Evolutionary conservation across 2,797 vertebrate genomes (phyloP).

Genomic region (Pyrocephalus nanus): DNA sequence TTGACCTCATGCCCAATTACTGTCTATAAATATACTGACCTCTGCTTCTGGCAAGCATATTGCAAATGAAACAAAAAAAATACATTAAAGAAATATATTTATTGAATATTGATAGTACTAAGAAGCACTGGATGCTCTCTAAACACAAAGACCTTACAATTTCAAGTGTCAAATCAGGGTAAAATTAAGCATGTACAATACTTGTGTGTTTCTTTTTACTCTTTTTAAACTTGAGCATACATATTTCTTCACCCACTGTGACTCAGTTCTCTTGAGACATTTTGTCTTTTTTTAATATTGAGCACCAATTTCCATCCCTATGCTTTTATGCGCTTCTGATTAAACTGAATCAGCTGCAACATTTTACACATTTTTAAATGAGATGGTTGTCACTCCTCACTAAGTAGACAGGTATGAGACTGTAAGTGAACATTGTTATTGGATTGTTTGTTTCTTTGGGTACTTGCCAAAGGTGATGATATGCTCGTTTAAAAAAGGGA

Average conservation of each 20-base stretch:
- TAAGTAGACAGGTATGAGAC: not conserved
- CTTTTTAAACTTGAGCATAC: not conserved
- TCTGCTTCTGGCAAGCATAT: conserved; percentile 47
- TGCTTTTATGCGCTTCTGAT: not conserved
- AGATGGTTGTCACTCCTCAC: not conserved
- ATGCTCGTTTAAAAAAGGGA: not conserved
- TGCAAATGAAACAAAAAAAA: conserved; percentile 51
- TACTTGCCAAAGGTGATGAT: not conserved
- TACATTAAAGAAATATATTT: not conserved
- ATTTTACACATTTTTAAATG: not conserved
- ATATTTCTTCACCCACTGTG: not conserved
- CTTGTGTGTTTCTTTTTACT: rapidly evolving
- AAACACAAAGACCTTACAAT: not conserved
- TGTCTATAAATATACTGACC: conserved; percentile 59
- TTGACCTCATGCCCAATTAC: conserved; percentile 62
- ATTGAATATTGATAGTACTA: not conserved
- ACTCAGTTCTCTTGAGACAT: not conserved
- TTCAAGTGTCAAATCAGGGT: not conserved
- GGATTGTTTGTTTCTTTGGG: not conserved
- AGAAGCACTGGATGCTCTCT: not conserved
- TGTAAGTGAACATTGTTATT: not conserved
- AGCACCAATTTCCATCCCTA: not conserved
- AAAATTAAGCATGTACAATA: not conserved
- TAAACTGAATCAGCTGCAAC: not conserved
- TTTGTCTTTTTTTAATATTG: not conserved